phyloP scores from a whole-genome alignment of 2,888 invertebrate genomes.

The Leptinotarsa juncta region DNA sequence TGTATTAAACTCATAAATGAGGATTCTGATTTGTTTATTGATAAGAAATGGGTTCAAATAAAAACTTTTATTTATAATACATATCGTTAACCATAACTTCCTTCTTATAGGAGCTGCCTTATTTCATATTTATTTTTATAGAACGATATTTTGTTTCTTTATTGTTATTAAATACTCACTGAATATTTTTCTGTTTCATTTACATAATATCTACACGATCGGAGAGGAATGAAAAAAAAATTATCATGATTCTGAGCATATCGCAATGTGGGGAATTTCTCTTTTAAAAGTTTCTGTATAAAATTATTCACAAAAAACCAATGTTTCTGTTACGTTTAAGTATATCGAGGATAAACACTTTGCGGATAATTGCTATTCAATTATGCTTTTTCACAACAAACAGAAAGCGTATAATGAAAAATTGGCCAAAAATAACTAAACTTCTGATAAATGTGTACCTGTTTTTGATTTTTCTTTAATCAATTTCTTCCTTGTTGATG shows the following conservation, averaged over 20 bases:
- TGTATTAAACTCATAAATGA: conserved; percentile 11
- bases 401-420: background rate
- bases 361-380: background rate
- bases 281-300: background rate
- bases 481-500: background rate
- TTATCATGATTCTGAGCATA: conserved; percentile 2
- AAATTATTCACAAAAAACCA: background rate
- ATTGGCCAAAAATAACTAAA: background rate
- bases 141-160: conserved; percentile 7
- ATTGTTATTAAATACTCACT: conserved; percentile 8
- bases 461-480: background rate
- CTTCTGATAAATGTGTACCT: background rate
- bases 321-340: background rate
- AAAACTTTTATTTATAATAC: background rate
- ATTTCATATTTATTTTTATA: conserved; percentile 1
- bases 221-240: background rate
- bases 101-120: background rate
- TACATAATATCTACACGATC: conserved; percentile 1
- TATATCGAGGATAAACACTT: background rate
- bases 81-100: conserved; percentile 1
- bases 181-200: conserved; percentile 2
- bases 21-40: background rate
- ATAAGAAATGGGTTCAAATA: conserved; percentile 11
- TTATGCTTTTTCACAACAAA: background rate
- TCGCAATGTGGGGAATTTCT: background rate